Conservation (phyloP, 2,113 vertebrate genomes). For the Struthidea cinerea region DNA sequence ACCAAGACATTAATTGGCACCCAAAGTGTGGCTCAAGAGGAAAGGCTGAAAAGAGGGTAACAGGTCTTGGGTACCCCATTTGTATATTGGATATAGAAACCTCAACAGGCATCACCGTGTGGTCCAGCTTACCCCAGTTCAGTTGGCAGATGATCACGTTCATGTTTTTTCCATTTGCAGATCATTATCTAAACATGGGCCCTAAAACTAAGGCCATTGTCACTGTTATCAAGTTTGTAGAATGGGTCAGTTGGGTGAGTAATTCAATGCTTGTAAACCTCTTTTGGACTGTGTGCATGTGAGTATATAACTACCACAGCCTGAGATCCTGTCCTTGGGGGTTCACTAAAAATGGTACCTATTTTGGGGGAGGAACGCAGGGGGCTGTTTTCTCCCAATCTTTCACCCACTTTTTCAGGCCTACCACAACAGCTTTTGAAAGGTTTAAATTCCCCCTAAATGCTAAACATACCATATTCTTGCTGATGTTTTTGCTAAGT, state of each 20-base stretch:
- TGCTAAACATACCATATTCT: background rate
- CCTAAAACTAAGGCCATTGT: background rate
- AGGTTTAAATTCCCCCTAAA: background rate
- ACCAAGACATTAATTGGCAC: background rate
- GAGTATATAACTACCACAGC: background rate
- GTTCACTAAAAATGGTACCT: background rate
- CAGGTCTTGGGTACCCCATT: background rate
- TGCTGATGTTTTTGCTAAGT: background rate
- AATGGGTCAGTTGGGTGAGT: background rate
- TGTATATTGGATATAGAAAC: background rate
- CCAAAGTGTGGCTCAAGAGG: accelerated
- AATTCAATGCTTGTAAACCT: background rate
- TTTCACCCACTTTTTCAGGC: background rate
- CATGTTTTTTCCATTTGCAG: background rate
- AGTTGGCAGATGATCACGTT: background rate
- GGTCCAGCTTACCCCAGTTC: background rate
- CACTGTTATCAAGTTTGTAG: background rate
- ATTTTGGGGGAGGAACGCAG: accelerated
- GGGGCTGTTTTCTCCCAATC: background rate
- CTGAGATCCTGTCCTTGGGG: background rate
- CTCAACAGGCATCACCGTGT: background rate
- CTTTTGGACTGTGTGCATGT: background rate
- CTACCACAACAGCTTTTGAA: background rate
- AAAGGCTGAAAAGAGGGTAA: background rate
- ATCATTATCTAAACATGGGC: background rate